Evolutionary conservation across 2,888 invertebrate genomes (phyloP).

Genomic region (Phytoseiulus persimilis): DNA sequence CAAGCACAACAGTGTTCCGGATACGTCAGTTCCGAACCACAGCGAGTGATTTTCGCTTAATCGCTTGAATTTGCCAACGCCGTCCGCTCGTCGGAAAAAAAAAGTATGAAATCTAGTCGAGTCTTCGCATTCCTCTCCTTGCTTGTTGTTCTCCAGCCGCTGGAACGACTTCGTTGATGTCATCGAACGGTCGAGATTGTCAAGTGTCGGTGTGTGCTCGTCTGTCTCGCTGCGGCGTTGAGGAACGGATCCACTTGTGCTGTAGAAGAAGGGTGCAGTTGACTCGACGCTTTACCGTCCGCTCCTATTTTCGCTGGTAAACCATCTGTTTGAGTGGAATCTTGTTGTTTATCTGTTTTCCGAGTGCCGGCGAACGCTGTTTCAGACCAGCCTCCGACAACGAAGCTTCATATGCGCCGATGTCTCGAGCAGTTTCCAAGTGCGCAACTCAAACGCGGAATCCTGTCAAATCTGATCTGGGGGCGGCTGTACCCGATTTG

Average conservation of each 20-base stretch:
- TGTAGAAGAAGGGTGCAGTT: background rate
- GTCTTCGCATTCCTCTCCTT: background rate
- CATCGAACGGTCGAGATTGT: background rate
- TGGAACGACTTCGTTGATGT: background rate
- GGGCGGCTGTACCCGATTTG: no score
- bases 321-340: background rate
- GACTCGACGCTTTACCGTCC: background rate
- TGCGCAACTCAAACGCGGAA: background rate
- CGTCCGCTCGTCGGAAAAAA: background rate
- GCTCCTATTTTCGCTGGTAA: background rate
- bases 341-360: background rate
- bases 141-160: background rate
- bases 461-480: no score
- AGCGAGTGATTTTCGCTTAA: background rate
- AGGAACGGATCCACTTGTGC: background rate
- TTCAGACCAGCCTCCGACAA: background rate
- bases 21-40: background rate
- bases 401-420: background rate
- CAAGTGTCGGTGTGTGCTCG: background rate
- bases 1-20: background rate
- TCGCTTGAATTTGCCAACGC: background rate
- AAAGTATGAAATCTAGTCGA: background rate
- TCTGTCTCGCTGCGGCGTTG: background rate
- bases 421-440: background rate
- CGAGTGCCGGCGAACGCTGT: background rate